phyloP scores from a whole-genome alignment of 2,888 invertebrate genomes.

The Phyllotreta cruciferae region DNA sequence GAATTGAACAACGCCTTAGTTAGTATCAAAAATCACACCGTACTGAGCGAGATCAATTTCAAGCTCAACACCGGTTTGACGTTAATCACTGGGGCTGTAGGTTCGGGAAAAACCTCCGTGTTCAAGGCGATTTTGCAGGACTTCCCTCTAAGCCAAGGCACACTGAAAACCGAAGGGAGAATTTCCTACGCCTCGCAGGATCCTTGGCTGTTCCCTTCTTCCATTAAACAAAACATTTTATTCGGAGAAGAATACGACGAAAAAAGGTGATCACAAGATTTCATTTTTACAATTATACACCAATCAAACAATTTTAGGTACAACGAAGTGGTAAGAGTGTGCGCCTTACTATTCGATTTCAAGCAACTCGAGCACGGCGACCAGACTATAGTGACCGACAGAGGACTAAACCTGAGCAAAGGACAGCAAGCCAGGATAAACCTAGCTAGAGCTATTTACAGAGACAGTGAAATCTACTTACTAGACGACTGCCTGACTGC shows the following conservation, averaged over 20 bases:
- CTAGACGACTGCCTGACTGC: slow-evolving; percentile 89
- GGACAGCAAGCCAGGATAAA: slow-evolving; percentile 88
- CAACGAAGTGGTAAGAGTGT: slow-evolving; percentile 63
- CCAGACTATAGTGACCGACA: slow-evolving; percentile 79
- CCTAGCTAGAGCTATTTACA: slow-evolving; percentile 82
- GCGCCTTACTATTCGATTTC: slow-evolving; percentile 75
- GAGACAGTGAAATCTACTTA: slow-evolving; percentile 81
- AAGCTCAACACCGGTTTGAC: slow-evolving; percentile 52
- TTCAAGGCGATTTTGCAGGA: slow-evolving; percentile 60
- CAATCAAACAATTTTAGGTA: slow-evolving; percentile 38
- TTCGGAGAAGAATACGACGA: slow-evolving; percentile 43
- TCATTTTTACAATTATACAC: neutral
- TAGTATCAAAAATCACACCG: slow-evolving; percentile 46
- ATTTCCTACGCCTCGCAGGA: slow-evolving; percentile 68
- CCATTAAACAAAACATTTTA: slow-evolving; percentile 76
- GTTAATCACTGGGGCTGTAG: slow-evolving; percentile 70
- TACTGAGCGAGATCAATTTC: slow-evolving; percentile 57
- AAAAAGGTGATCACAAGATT: slow-evolving; percentile 19
- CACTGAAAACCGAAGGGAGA: slow-evolving; percentile 60
- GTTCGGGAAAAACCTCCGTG: slow-evolving; percentile 67
- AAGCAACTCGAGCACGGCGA: slow-evolving; percentile 76
- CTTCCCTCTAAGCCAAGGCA: slow-evolving; percentile 56
- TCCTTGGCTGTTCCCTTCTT: slow-evolving; percentile 67
- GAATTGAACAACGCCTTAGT: slow-evolving; percentile 42
- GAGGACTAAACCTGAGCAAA: slow-evolving; percentile 74